Percentiles rank a stretch among this genome's conserved stretches.
These are phyloP conservation scores for Mechanitis messenoides DNA, from an alignment of 2,888 invertebrate genomes.

Conservation along the genomic window DNA sequence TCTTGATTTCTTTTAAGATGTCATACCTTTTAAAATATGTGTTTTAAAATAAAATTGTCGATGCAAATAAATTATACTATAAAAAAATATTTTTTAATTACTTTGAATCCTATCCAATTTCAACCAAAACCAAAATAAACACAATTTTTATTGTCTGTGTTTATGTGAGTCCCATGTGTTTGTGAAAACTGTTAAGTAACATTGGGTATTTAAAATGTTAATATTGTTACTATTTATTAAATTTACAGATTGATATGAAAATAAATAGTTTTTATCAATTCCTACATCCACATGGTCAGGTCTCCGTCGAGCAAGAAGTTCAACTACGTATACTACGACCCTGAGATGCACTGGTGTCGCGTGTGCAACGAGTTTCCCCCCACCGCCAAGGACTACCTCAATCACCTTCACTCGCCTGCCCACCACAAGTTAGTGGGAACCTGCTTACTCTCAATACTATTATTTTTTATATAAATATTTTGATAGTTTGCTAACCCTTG, in stretches of 20 bases:
- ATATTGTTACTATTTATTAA: too few relatives aligned
- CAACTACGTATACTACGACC: constrained; percentile 91
- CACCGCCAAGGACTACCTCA: constrained; percentile 89
- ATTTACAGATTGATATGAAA: too few relatives aligned
- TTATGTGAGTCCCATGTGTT: background rate
- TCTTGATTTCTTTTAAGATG: background rate
- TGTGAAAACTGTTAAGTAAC: too few relatives aligned
- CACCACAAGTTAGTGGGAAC: constrained; percentile 78
- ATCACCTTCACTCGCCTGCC: constrained; percentile 87
- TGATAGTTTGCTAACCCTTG: background rate
- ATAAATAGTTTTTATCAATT: too few relatives aligned
- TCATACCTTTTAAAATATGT: background rate
- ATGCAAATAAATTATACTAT: too few relatives aligned
- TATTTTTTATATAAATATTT: constrained; percentile 6
- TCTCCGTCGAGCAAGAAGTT: constrained; percentile 70
- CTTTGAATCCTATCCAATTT: too few relatives aligned
- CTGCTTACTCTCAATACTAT: background rate
- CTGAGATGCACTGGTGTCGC: constrained; percentile 93
- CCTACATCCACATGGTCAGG: constrained; percentile 35
- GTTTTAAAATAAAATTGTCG: too few relatives aligned
- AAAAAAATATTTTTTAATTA: too few relatives aligned
- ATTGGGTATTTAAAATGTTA: too few relatives aligned
- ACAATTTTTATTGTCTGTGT: background rate
- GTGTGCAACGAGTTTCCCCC: constrained; percentile 91
- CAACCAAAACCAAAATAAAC: too few relatives aligned